phyloP scores from a whole-genome alignment of 2,113 vertebrate species.

The Pan paniscus region DNA sequence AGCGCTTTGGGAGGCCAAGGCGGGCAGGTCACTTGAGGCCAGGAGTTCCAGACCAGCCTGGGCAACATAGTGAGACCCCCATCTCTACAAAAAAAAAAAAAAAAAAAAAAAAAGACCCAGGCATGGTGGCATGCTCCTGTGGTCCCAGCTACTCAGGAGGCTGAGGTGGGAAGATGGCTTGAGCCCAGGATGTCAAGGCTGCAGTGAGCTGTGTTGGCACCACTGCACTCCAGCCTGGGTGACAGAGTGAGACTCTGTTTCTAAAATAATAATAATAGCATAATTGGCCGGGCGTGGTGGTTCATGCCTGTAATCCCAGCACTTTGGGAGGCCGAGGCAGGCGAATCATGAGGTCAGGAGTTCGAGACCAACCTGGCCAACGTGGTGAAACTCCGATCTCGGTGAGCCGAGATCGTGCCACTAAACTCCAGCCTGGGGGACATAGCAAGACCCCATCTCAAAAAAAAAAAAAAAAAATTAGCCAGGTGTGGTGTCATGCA shows the following conservation, averaged over 20 bases:
- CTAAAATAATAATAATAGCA: neutral
- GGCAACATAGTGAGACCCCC: neutral
- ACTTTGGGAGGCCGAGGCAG: neutral
- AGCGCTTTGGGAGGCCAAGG: neutral
- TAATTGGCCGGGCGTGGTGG: no score
- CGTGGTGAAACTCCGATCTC: neutral
- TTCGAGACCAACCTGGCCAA: neutral
- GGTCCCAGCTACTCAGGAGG: neutral
- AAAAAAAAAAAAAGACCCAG: neutral
- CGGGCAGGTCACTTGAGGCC: neutral
- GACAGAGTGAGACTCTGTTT: no score
- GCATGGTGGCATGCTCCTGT: no score
- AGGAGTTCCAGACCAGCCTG: neutral
- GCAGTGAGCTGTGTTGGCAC: no score
- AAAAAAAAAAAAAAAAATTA: no score
- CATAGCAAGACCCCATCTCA: no score
- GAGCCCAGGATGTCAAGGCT: no score
- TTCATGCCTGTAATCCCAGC: neutral
- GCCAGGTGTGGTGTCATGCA: no score
- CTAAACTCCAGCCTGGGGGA: no score
- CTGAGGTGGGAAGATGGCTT: no score
- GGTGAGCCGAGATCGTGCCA: no score
- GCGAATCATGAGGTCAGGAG: neutral
- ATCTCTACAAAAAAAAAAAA: neutral
- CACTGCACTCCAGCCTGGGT: no score